Percentiles rank a stretch among this genome's conserved stretches.
phyloP scores from a whole-genome alignment of 1,140 invertebrate genomes.

The Megalopta genalis region DNA sequence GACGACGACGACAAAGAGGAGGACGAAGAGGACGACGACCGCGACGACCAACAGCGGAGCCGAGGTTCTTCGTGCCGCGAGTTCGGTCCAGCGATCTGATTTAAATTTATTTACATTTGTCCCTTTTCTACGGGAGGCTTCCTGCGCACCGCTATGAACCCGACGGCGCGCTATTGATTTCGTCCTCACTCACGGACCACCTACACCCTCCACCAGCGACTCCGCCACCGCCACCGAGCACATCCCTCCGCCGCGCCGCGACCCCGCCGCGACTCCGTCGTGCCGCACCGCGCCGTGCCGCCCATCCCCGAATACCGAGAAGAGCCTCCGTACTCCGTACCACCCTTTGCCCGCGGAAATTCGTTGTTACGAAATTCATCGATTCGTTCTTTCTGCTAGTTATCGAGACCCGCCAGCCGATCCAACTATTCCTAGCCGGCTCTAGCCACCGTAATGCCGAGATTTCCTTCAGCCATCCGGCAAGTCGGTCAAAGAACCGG shows the following conservation, averaged over 20 bases:
- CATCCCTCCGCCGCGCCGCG: constrained; percentile 32
- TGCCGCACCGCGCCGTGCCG: constrained; percentile 20
- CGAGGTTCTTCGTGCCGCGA: constrained; percentile 1
- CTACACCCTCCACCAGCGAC: constrained; percentile 50
- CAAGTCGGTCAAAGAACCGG: no score
- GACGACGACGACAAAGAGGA: neutral
- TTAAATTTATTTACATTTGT: constrained; percentile 72
- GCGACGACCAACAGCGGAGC: neutral
- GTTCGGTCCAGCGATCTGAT: constrained; percentile 52
- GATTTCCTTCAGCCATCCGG: no score
- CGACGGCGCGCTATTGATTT: constrained; percentile 67
- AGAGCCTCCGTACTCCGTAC: constrained; percentile 13
- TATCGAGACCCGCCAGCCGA: constrained; percentile 15
- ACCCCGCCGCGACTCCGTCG: constrained; percentile 19
- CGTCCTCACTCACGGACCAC: constrained; percentile 64
- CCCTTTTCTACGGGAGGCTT: constrained; percentile 64
- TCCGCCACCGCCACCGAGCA: constrained; percentile 29
- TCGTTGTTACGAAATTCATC: constrained; percentile 66
- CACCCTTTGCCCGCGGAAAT: constrained; percentile 62
- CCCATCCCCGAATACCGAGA: constrained; percentile 10
- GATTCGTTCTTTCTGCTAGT: constrained; percentile 57
- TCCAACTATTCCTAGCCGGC: neutral
- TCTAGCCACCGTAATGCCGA: no score
- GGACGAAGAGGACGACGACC: no score
- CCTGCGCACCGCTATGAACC: constrained; percentile 63